Conservation (phyloP, 2,113 vertebrate species). For the Oryzias celebensis region DNA sequence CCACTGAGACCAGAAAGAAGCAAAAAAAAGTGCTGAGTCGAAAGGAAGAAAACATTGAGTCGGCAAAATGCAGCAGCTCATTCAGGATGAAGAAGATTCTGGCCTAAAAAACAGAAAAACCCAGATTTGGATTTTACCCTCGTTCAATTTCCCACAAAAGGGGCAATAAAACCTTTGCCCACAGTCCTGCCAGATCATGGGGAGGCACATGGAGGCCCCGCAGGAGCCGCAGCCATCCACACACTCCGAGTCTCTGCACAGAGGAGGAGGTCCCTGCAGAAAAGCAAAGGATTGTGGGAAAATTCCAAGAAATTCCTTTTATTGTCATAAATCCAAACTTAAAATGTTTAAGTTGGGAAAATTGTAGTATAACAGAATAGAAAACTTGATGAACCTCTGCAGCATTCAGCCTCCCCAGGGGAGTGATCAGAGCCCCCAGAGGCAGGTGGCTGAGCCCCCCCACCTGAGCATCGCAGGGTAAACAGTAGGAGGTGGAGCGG, state of each 20-base stretch:
- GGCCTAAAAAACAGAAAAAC: background rate
- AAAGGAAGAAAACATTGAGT: background rate
- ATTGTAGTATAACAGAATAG: too few species aligned
- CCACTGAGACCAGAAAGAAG: constrained; percentile 56
- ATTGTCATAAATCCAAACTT: too few species aligned
- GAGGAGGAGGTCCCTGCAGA: constrained; percentile 46
- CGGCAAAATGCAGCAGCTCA: too few species aligned
- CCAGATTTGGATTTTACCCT: constrained; percentile 58
- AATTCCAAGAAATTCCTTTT: too few species aligned
- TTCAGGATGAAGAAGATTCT: too few species aligned
- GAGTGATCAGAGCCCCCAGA: constrained; percentile 73
- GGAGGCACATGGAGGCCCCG: constrained; percentile 77
- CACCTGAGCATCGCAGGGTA: constrained; percentile 70
- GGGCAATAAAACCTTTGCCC: constrained; percentile 80
- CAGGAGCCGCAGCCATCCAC: constrained; percentile 69
- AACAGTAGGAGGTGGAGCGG: constrained; percentile 71
- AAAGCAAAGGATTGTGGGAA: background rate
- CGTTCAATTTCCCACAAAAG: constrained; percentile 76
- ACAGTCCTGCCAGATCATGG: constrained; percentile 81
- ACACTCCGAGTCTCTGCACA: constrained; percentile 57
- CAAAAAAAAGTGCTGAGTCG: background rate
- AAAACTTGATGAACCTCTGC: constrained; percentile 53
- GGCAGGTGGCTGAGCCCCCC: constrained; percentile 74
- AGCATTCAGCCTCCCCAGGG: constrained; percentile 45
- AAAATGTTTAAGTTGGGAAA: too few species aligned